Base-by-base conservation (phyloP, 2,888 invertebrate species). In the Quadroppia sp. region DNA sequence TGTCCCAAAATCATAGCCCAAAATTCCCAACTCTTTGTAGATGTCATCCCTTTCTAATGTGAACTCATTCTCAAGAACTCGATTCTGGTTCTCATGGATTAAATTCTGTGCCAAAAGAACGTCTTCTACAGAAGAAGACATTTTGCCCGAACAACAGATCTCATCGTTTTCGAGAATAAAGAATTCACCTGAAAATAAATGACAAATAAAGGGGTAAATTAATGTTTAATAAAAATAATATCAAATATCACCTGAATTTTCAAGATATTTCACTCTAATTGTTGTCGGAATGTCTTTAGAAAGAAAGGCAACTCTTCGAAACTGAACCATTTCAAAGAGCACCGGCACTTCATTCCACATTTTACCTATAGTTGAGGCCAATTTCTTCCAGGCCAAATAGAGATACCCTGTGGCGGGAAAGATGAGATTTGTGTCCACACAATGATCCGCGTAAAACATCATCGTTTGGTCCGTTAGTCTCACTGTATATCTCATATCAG, bases 1-100 rank as follows among this genome's bases (percentile, higher is more conserved):
- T 30, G 90, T 92, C 30, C 84, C 83, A 81, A 94, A 94, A 81
- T 92, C 90, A 82, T 94, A 94, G 0, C 94, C 94, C 78, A 93
- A 87, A 53, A 94, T 85, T 73, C 89, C 86, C 74, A 94, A 84
- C 82, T 93, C 93, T 82, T 93, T 93, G 85, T 94, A 94, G 23
- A 92, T 84, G 81, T 94, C 93, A 70, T 79, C 75, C 9, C 78
- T 76, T 17, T 77, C 78, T 30, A 72, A 30, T 4, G 15, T 50
- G 20, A 50, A 50, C 45, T 45, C 45, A 2, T 45, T 45, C 2
- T 45, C 45, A 9, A 45, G 25, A 4, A 40, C 36, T 42, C 13
- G 32, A 2, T 69, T 36, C 13, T 40, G 11, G 15, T 15, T 48
- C 2, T 13, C 48, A 45, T 45, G 11, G 11, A 45, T 2, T 17